Base-by-base conservation (phyloP, 1,140 invertebrate genomes). In the Leptoteleia sp. region DNA sequence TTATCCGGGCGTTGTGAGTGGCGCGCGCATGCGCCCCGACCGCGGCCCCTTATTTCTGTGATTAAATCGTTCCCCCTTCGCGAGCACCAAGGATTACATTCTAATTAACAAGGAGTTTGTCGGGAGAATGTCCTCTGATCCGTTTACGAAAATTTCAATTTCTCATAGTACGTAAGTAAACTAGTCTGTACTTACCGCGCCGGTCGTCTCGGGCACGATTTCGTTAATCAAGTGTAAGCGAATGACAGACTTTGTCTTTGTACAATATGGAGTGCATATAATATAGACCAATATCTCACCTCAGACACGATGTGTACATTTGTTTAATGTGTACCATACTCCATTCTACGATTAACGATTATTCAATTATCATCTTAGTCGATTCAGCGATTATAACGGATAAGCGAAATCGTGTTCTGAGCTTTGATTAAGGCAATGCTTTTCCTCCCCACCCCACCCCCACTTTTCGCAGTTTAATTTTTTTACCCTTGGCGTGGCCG, bases 111-210 rank as follows among this genome's bases (percentile, higher is more conserved):
- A 82, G 84, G 81, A 85, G 81, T 83, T 84, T 81, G 82, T 85
- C 82, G 76, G 81, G 70, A 73, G 82, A 80, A 80, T 80, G 79
- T 72, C 50, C 81, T 76, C 82, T 88, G 85, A 88, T 88, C 86
- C 87, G 81, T 88, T 87, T 83, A 88, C 85, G 85, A 88, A 88
- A 88, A 88, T 88, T 88, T 86, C 85, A 87, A 88, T 88, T 88
- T 87, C 85, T 88, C 85, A 81, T 83, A 76, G 81, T 80, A 85
- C 85, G 67, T 87, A 88, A 88, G 86, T 83, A 88, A 88, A 88
- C 84, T 80, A 61, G 59, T 37, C 31, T 72, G 64, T 71, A 82
- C 75, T 81, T 79, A 76, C 54, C 15, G 52, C 11, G 29, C 62
- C 33, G 57, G 45, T 65, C 76, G 78, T 73, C 72, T 45, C 75